Percentiles rank a stretch among this genome's conserved stretches.
Evolutionary conservation across 2,888 invertebrate genomes (phyloP).

Genomic region (Spilarctia lutea): DNA sequence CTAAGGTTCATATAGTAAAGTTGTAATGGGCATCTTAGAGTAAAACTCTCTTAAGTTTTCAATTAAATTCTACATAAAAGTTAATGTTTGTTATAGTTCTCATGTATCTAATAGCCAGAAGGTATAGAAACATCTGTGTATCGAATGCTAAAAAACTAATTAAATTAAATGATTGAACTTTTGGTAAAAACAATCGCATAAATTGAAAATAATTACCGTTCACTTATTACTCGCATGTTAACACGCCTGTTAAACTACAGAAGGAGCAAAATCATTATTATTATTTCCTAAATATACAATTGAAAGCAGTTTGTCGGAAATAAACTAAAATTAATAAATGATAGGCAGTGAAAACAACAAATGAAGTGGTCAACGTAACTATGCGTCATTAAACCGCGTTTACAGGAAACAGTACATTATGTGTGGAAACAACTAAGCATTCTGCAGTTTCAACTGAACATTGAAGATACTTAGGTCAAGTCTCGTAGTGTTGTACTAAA

Average conservation of each 20-base stretch:
- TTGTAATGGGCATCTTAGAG: not conserved
- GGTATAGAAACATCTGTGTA: slow-evolving; percentile 22
- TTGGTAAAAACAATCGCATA: slow-evolving; percentile 21
- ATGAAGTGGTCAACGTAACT: slow-evolving; percentile 47
- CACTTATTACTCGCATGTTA: slow-evolving; percentile 10
- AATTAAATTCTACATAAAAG: slow-evolving; percentile 5
- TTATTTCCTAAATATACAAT: slow-evolving; percentile 25
- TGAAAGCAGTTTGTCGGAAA: slow-evolving; percentile 36
- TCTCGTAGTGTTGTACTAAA: slow-evolving; percentile 25
- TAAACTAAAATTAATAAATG: slow-evolving; percentile 50
- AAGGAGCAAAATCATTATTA: slow-evolving; percentile 14
- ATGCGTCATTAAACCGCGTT: slow-evolving; percentile 60
- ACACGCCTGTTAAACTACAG: slow-evolving; percentile 13
- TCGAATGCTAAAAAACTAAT: slow-evolving; percentile 27
- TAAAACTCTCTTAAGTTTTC: slow-evolving; percentile 4
- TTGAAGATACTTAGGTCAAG: slow-evolving; percentile 42
- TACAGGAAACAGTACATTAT: slow-evolving; percentile 66
- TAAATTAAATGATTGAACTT: slow-evolving; percentile 37
- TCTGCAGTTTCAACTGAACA: slow-evolving; percentile 59
- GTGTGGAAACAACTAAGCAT: slow-evolving; percentile 67
- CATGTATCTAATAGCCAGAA: not conserved
- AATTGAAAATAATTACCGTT: slow-evolving; percentile 19
- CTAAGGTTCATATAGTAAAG: slow-evolving; percentile 31
- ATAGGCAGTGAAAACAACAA: slow-evolving; percentile 60
- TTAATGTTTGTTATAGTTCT: not conserved